phyloP scores from a whole-genome alignment of 2,797 vertebrate genomes.

The Vireo griseus region DNA sequence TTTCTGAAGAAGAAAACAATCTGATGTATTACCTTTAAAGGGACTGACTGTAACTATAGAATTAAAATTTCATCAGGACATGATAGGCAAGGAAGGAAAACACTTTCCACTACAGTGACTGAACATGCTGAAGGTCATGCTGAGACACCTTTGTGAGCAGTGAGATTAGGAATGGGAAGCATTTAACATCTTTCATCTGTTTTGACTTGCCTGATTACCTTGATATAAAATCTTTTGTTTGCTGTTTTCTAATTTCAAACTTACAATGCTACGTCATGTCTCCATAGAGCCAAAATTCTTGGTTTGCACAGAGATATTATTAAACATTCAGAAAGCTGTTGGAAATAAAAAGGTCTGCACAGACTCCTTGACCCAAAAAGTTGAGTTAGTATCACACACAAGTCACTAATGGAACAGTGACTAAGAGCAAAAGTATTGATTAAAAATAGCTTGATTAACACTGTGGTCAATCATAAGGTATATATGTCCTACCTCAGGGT shows the following conservation, averaged over 20 bases:
- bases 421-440: not conserved
- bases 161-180: not conserved
- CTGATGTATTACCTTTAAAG: not conserved
- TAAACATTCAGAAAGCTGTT: not conserved
- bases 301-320: not conserved
- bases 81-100: not conserved
- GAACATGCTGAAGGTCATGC: not conserved
- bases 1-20: not conserved
- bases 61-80: not conserved
- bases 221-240: not conserved
- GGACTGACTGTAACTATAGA: not conserved
- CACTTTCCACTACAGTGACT: not conserved
- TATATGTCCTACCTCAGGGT: not conserved
- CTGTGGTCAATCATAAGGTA: not conserved
- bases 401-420: not conserved
- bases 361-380: not conserved
- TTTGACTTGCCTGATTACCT: not conserved
- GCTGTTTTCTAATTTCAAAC: not conserved
- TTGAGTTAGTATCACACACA: not conserved
- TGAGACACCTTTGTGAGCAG: not conserved
- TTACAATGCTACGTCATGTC: not conserved
- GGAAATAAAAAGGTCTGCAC: not conserved
- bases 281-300: not conserved
- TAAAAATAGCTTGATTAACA: not conserved
- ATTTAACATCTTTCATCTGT: not conserved